Conservation (phyloP, 2,888 invertebrate genomes). For the Bibio marci region DNA sequence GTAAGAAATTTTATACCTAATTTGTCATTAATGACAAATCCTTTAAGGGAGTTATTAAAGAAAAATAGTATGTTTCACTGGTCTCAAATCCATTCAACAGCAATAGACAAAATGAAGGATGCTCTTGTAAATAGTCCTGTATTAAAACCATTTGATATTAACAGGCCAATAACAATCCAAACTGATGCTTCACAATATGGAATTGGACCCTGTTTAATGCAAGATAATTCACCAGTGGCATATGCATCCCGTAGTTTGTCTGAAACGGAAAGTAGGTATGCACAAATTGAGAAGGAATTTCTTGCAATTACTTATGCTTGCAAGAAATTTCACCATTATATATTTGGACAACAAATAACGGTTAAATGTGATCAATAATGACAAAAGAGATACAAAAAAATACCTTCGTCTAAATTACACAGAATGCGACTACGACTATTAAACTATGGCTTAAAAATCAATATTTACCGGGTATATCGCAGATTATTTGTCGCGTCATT, state of each 20-base stretch:
- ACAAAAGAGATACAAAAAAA: conserved; percentile 8
- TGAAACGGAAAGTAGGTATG: conserved; percentile 17
- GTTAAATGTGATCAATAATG: conserved; percentile 13
- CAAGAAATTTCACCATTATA: conserved; percentile 12
- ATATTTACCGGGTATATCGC: no score
- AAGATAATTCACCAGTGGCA: conserved; percentile 17
- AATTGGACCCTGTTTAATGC: conserved; percentile 18
- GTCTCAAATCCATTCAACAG: not conserved
- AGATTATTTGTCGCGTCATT: conserved; percentile 14
- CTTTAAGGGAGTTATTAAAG: not conserved
- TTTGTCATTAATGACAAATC: not conserved
- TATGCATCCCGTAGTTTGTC: conserved; percentile 19
- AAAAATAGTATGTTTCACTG: not conserved
- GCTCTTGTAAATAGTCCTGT: conserved; percentile 7
- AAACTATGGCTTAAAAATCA: no score
- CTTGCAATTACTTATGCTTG: conserved; percentile 14
- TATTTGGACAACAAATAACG: conserved; percentile 14
- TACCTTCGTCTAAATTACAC: conserved; percentile 15
- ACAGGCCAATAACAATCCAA: conserved; percentile 15
- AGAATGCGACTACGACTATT: conserved; percentile 15
- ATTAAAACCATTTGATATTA: conserved; percentile 13
- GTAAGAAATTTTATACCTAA: conserved; percentile 9
- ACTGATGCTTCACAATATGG: conserved; percentile 14
- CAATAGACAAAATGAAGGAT: not conserved
- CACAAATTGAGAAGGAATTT: conserved; percentile 24